A percentile compares a stretch with the other conserved stretches of the same genome.
Evolutionary conservation across 2,888 invertebrate genomes (phyloP).

Genomic region (Epistrophe eligans): DNA sequence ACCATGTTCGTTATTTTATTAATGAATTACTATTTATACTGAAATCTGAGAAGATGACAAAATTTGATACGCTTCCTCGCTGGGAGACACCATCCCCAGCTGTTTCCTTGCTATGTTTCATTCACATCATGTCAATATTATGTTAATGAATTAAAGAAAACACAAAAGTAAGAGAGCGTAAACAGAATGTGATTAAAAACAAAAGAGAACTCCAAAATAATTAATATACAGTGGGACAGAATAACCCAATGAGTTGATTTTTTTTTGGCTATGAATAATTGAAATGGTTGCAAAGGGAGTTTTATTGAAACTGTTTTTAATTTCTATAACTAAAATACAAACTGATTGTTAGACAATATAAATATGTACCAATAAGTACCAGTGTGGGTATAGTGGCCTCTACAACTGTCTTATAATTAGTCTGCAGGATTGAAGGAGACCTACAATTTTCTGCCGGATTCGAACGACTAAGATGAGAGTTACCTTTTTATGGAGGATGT

Average conservation of each 20-base stretch:
- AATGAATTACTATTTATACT: constrained; percentile 40
- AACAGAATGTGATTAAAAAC: not conserved
- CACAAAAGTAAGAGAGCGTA: constrained; percentile 26
- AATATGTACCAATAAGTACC: no score
- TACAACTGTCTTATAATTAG: no score
- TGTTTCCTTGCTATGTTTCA: constrained; percentile 23
- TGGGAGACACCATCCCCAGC: constrained; percentile 11
- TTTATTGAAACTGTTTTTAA: no score
- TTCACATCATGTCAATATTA: constrained; percentile 50
- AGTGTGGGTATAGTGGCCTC: no score
- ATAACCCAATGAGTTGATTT: not conserved
- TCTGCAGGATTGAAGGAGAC: no score
- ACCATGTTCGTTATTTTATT: constrained; percentile 47
- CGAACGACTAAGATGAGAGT: no score
- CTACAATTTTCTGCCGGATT: no score
- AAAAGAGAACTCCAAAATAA: not conserved
- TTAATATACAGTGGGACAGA: not conserved
- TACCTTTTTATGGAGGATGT: no score
- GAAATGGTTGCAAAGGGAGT: no score
- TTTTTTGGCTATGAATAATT: no score
- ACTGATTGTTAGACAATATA: no score
- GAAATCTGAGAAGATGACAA: constrained; percentile 58
- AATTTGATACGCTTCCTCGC: constrained; percentile 31
- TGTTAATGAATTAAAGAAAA: constrained; percentile 26
- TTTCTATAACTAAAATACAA: no score